These are phyloP conservation scores for Paramormyrops hopkinsi DNA, from an alignment of 2,797 vertebrate genomes.

Conservation along the genomic window DNA sequence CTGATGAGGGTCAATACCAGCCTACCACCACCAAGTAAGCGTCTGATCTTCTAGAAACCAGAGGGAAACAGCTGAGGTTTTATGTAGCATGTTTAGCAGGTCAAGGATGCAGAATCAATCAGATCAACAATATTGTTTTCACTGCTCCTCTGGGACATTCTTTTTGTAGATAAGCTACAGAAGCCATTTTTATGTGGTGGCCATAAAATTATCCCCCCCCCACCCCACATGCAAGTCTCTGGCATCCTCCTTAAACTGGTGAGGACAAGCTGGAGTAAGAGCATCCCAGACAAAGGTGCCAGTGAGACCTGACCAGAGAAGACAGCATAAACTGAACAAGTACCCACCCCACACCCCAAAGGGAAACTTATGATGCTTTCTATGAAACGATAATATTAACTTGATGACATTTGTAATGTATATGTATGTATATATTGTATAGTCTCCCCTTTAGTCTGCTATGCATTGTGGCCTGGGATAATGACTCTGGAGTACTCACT, in stretches of 20 bases:
- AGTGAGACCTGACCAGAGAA: background rate
- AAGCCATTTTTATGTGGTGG: background rate
- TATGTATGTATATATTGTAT: background rate
- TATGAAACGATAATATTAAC: background rate
- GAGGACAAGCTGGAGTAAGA: background rate
- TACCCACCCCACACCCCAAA: background rate
- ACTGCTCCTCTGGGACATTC: background rate
- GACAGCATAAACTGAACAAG: background rate
- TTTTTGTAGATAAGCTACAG: background rate
- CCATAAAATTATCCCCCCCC: background rate
- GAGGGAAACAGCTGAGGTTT: background rate
- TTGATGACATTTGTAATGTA: background rate
- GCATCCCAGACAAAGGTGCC: background rate
- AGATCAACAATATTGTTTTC: background rate
- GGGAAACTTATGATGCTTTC: background rate
- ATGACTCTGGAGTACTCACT: background rate
- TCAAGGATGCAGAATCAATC: background rate
- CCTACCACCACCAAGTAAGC: background rate
- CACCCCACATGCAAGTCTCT: background rate
- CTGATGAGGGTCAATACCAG: constrained; percentile 22
- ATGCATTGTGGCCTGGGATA: background rate
- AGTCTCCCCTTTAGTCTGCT: background rate
- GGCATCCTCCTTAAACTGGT: background rate
- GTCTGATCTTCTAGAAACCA: background rate
- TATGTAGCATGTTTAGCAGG: background rate